phyloP scores from a whole-genome alignment of 2,797 vertebrate genomes.

The Trachurus trachurus region DNA sequence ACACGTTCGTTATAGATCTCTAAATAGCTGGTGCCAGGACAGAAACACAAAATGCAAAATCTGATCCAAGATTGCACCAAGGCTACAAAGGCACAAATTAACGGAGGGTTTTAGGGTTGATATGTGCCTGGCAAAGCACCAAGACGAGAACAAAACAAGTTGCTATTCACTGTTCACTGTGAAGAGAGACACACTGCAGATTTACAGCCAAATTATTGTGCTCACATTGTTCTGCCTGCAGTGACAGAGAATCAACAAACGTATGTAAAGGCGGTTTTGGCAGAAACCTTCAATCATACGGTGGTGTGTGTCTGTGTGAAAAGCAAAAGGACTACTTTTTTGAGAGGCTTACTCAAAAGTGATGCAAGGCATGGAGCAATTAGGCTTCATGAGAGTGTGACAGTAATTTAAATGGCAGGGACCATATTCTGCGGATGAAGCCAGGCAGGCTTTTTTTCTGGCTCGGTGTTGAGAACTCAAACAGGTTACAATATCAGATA shows the following conservation, averaged over 20 bases:
- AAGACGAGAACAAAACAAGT: conserved; percentile 44
- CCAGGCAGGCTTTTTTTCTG: conserved; percentile 24
- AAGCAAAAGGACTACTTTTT: conserved; percentile 26
- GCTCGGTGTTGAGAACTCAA: conserved; percentile 8
- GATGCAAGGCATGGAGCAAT: conserved; percentile 52
- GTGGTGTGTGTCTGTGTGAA: conserved; percentile 11
- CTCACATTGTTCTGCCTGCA: conserved; percentile 30
- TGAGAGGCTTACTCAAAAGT: conserved; percentile 47
- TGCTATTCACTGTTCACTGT: conserved; percentile 24
- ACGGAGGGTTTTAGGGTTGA: conserved; percentile 26
- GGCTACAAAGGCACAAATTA: conserved; percentile 26
- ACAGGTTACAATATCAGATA: neutral
- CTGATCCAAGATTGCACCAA: conserved; percentile 9
- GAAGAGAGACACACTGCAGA: conserved; percentile 31
- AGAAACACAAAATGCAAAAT: conserved; percentile 35
- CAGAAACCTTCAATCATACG: conserved; percentile 38
- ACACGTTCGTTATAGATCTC: conserved; percentile 97
- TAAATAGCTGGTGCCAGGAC: conserved; percentile 87
- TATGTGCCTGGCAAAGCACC: conserved; percentile 8
- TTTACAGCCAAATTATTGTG: conserved; percentile 37
- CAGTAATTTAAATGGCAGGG: conserved; percentile 42
- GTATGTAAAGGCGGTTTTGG: conserved; percentile 53
- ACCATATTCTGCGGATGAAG: conserved; percentile 35
- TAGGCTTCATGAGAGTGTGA: conserved; percentile 51
- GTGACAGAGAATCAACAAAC: conserved; percentile 54